Conservation (phyloP, 2,113 vertebrate genomes). For the Spea multiplicata region DNA sequence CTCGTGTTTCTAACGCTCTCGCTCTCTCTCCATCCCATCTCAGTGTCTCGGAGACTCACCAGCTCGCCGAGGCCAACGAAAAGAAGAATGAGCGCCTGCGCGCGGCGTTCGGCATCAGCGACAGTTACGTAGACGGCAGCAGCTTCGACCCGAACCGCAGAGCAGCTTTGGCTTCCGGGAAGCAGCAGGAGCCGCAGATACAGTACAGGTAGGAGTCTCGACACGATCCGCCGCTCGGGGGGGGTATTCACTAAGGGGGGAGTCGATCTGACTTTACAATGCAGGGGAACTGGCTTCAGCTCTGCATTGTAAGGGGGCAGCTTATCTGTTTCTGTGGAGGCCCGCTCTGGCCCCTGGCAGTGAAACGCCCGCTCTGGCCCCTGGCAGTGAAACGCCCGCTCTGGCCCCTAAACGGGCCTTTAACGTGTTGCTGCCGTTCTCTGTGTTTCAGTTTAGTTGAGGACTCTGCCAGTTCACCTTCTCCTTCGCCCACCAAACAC, state of each 20-base stretch:
- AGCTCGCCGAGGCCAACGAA: conserved; percentile 86
- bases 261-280: too few species aligned
- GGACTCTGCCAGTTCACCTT: conserved; percentile 73
- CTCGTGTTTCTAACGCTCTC: too few species aligned
- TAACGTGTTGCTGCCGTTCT: too few species aligned
- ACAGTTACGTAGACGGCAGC: conserved; percentile 85
- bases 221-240: too few species aligned
- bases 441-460: conserved; percentile 70
- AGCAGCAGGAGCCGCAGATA: conserved; percentile 66
- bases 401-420: neutral
- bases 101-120: conserved; percentile 84
- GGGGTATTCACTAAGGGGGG: neutral
- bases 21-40: neutral
- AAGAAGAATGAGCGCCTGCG: conserved; percentile 87
- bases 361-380: too few species aligned
- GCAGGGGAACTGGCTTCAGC: too few species aligned
- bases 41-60: conserved; percentile 85
- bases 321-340: too few species aligned
- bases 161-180: conserved; percentile 67
- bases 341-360: too few species aligned
- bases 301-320: too few species aligned
- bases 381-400: too few species aligned
- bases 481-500: conserved; percentile 73
- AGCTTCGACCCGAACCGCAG: conserved; percentile 87
- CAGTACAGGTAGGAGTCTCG: conserved; percentile 67